These are phyloP conservation scores for Falco punctatus DNA, from an alignment of 2,113 vertebrate species.

Conservation along the genomic window DNA sequence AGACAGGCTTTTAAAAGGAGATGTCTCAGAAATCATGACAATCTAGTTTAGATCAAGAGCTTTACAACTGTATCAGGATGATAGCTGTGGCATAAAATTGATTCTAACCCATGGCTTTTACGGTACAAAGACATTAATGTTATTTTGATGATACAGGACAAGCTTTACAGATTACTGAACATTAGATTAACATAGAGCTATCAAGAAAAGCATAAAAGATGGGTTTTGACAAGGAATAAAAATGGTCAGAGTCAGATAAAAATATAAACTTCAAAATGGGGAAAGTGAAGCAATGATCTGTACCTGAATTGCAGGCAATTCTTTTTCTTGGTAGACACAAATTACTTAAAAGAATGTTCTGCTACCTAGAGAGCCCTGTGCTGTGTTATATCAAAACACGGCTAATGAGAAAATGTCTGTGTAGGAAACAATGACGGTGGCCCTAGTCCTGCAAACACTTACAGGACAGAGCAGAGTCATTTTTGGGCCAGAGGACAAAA, in stretches of 20 bases:
- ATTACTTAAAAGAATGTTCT: constrained; percentile 27
- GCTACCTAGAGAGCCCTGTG: background rate
- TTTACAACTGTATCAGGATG: constrained; percentile 10
- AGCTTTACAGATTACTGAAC: constrained; percentile 53
- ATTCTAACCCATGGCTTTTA: constrained; percentile 46
- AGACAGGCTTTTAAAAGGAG: background rate
- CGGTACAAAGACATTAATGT: constrained; percentile 10
- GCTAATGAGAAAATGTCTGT: constrained; percentile 10
- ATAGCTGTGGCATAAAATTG: constrained; percentile 47
- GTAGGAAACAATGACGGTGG: background rate
- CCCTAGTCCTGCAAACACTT: background rate
- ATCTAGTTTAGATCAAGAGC: constrained; percentile 21
- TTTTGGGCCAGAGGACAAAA: constrained; percentile 3
- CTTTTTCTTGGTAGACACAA: constrained; percentile 13
- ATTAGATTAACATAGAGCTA: constrained; percentile 51
- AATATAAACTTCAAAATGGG: constrained; percentile 9
- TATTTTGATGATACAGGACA: constrained; percentile 56
- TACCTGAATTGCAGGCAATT: constrained; percentile 27
- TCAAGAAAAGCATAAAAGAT: constrained; percentile 50
- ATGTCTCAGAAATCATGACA: background rate
- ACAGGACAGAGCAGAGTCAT: background rate
- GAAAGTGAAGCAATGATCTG: constrained; percentile 38
- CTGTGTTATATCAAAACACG: background rate
- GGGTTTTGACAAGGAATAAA: constrained; percentile 40
- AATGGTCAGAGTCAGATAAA: constrained; percentile 26